Percentiles rank a stretch among this genome's conserved stretches.
Evolutionary conservation across 1,140 invertebrate genomes (phyloP).

Genomic region (Diploscapter pachys): DNA sequence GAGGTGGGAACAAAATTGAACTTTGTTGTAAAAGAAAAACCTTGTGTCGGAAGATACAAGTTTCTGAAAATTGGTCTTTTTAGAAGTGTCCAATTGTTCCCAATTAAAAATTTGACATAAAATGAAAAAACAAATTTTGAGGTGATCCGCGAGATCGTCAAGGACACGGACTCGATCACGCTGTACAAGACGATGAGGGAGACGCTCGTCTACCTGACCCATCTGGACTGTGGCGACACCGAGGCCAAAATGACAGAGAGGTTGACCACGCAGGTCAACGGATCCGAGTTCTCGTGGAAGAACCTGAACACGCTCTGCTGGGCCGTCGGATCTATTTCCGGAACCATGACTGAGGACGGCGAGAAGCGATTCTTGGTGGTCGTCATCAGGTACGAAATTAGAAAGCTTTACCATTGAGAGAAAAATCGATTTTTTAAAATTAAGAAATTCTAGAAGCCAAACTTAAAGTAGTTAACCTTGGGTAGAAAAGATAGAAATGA

Average conservation of each 20-base stretch:
- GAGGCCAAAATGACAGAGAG: slow-evolving; percentile 99
- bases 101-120: background rate
- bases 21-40: too few species aligned
- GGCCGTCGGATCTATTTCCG: slow-evolving; percentile 99
- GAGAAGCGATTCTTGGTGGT: slow-evolving; percentile 98
- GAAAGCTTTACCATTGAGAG: too few species aligned
- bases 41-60: too few species aligned
- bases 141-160: slow-evolving; percentile 98
- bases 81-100: too few species aligned
- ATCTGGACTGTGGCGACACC: slow-evolving; percentile 95
- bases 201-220: slow-evolving; percentile 83
- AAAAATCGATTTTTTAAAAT: too few species aligned
- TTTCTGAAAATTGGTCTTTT: too few species aligned
- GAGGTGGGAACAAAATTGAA: slow-evolving; percentile 66
- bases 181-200: slow-evolving; percentile 97
- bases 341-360: slow-evolving; percentile 97
- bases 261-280: slow-evolving; percentile 96
- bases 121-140: background rate
- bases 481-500: too few species aligned
- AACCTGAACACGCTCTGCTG: slow-evolving; percentile 94
- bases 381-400: slow-evolving; percentile 73
- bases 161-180: slow-evolving; percentile 98
- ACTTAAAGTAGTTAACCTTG: too few species aligned
- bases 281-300: slow-evolving; percentile 99
- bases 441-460: too few species aligned